A percentile compares a stretch with the other conserved stretches of the same genome.
Evolutionary conservation across 2,797 vertebrate species (phyloP).

Genomic region (Notoglanidium macrostoma): DNA sequence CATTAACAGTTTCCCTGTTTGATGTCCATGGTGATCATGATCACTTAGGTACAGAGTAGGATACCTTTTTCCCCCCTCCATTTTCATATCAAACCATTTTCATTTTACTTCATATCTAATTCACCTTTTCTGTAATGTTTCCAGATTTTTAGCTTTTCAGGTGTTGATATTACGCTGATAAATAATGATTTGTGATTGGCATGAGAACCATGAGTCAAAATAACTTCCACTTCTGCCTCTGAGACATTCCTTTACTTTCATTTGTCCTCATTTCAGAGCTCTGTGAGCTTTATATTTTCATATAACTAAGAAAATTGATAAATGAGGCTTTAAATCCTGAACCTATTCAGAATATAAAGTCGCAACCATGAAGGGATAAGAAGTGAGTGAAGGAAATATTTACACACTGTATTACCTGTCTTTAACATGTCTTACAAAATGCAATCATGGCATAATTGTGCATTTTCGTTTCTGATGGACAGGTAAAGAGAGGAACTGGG

Average conservation of each 20-base stretch:
- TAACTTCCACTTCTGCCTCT: background rate
- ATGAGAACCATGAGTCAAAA: background rate
- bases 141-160: background rate
- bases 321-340: background rate
- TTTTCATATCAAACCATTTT: background rate
- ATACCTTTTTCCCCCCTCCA: background rate
- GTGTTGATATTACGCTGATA: background rate
- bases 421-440: background rate
- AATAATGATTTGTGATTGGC: background rate
- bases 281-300: background rate
- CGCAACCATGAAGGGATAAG: background rate
- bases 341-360: background rate
- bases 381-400: too few species aligned
- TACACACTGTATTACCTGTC: background rate
- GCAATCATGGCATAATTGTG: background rate
- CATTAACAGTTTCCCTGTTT: background rate
- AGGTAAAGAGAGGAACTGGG: background rate
- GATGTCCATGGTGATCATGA: background rate
- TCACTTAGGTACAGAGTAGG: too few species aligned
- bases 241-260: background rate
- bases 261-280: background rate
- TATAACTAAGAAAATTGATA: background rate
- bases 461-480: constrained; percentile 16
- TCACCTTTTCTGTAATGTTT: background rate
- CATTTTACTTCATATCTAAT: background rate